These are phyloP conservation scores for Sipunculus nudus DNA, from an alignment of 2,888 invertebrate species.

Conservation along the genomic window DNA sequence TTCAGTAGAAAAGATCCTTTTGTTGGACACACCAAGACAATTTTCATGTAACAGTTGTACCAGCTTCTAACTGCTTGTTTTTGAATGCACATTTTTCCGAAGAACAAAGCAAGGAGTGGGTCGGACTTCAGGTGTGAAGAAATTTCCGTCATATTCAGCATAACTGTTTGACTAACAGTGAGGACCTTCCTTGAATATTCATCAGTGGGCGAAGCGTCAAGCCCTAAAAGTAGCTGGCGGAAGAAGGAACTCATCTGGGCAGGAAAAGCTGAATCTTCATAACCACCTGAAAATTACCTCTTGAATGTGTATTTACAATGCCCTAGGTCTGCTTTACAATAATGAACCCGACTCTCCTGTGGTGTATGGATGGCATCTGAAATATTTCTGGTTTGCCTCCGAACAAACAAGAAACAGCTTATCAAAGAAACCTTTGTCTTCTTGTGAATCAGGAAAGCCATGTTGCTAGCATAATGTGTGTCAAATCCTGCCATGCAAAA, in stretches of 20 bases:
- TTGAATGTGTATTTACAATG: slow-evolving; percentile 22
- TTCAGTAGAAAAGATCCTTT: slow-evolving; percentile 17
- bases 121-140: slow-evolving; percentile 16
- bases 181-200: slow-evolving; percentile 5
- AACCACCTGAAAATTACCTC: slow-evolving; percentile 16
- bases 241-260: slow-evolving; percentile 3
- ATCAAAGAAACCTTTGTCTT: slow-evolving; percentile 22
- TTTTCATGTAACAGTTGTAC: slow-evolving; percentile 17
- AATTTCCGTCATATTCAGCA: slow-evolving; percentile 13
- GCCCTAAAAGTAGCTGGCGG: slow-evolving; percentile 3
- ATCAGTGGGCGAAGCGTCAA: neutral
- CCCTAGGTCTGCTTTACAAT: too few relatives aligned
- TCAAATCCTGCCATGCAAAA: slow-evolving; percentile 20
- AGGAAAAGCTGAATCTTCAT: slow-evolving; percentile 18
- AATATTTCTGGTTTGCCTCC: slow-evolving; percentile 16
- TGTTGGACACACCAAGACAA: slow-evolving; percentile 16
- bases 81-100: slow-evolving; percentile 17
- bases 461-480: slow-evolving; percentile 25
- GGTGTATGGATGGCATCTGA: slow-evolving; percentile 24
- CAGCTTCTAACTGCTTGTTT: slow-evolving; percentile 17
- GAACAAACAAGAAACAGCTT: slow-evolving; percentile 20
- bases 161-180: slow-evolving; percentile 11
- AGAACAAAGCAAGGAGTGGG: slow-evolving; percentile 16
- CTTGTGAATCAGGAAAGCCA: slow-evolving; percentile 22
- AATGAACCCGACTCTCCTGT: too few relatives aligned